phyloP scores from a whole-genome alignment of 2,888 invertebrate species.

The Orthonychiurus folsomi region DNA sequence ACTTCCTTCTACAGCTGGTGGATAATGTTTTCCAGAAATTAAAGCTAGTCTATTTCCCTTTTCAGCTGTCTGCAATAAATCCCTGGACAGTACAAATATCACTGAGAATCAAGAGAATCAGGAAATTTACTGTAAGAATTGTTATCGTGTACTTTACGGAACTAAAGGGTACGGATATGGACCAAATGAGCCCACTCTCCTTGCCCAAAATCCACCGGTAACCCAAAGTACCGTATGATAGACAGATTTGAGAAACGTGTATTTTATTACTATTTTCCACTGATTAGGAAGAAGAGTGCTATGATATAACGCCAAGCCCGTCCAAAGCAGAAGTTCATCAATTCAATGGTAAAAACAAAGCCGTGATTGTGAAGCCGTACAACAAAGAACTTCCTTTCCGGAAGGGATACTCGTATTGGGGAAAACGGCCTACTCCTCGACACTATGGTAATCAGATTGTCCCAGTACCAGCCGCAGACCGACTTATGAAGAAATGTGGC shows the following conservation, averaged over 20 bases:
- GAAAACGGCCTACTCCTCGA: background rate
- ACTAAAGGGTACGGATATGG: constrained; percentile 29
- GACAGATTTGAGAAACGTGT: too few relatives aligned
- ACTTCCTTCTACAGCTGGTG: too few relatives aligned
- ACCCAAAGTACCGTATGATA: too few relatives aligned
- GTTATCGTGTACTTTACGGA: constrained; percentile 22
- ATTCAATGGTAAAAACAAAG: background rate
- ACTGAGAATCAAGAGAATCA: constrained; percentile 21
- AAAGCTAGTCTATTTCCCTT: too few relatives aligned
- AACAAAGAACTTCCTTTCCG: background rate
- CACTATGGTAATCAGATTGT: constrained; percentile 1
- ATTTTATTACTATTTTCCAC: too few relatives aligned
- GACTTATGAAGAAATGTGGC: background rate
- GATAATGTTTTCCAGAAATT: too few relatives aligned
- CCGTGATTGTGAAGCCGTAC: background rate
- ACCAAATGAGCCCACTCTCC: constrained; percentile 12
- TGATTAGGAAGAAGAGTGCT: constrained; percentile 2
- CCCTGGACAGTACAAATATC: constrained; percentile 21
- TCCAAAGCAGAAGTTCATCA: background rate
- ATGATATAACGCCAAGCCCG: background rate
- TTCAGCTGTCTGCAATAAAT: constrained; percentile 25
- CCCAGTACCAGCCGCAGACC: background rate
- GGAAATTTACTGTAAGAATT: constrained; percentile 27
- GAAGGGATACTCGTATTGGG: constrained; percentile 5
- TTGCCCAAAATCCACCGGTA: constrained; percentile 1